Evolutionary conservation across 2,113 vertebrate species (phyloP), one percentile per base, ranked within the genome.

Genomic region (Campylorhamphus procurvoides): DNA sequence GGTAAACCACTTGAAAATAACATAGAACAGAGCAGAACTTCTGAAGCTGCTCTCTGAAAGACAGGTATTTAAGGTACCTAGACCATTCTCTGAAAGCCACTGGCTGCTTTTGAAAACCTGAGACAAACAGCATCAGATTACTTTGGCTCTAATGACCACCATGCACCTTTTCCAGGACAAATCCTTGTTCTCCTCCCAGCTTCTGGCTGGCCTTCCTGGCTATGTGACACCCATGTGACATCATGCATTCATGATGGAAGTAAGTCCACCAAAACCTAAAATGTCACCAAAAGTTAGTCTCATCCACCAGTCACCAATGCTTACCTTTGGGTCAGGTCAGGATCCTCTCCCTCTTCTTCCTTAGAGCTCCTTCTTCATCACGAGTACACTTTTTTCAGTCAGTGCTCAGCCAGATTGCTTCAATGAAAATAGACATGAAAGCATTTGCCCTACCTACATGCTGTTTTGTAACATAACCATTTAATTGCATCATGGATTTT

Each of bases 401-500:
- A 77, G 52, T 44, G 64, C 60, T 87, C 52, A 87, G 28, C 17
- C 68, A 68, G 52, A 72, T 60, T 59, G 33, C 35, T 94, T 64
- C 27, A 49, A 75, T 56, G 28, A 82, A 86, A 93, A 77, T 6
- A 58, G 29, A 37, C 47, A 71, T 74, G 24, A 87, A 74, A 71
- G 39, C 23, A 46, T 69, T 75, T 96, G 66, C 50, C 67, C 71
- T 82, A 49, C 74, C 66, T 82, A 49, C 71, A 22, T 25, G 53
- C 37, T 60, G 52, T 89, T 91, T 94, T 84, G 84, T 64, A 94
- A 96, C n/a, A 56, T 81, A 76, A 46, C 16, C 6, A 80, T 78
- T 81, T 78, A 47, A 84, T 92, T 92, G 52, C 5, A 3, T 63
- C 60, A 75, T 52, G 17, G 33, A 77, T 37, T 53, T 86, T 86